Conservation (phyloP, 2,888 invertebrate genomes). For the Achlya flavicornis region DNA sequence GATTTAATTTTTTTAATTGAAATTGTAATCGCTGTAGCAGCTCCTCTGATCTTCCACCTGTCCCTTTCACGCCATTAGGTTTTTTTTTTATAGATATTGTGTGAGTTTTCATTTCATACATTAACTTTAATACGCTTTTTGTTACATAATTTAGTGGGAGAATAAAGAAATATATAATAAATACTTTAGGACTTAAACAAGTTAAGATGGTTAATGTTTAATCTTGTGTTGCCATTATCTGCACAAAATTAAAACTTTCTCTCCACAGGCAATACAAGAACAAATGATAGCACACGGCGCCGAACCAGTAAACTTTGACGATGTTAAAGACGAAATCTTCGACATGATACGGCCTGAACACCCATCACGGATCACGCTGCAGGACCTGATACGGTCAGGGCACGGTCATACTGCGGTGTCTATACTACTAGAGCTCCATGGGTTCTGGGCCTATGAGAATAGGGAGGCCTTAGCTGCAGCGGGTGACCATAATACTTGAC, state of each 20-base stretch:
- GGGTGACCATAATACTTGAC: conserved; percentile 82
- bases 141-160: too few relatives aligned
- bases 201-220: too few relatives aligned
- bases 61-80: too few relatives aligned
- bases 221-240: too few relatives aligned
- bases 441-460: conserved; percentile 98
- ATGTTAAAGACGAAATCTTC: conserved; percentile 98
- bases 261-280: conserved; percentile 92
- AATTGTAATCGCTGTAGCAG: too few relatives aligned
- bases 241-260: neutral
- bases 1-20: too few relatives aligned
- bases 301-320: conserved; percentile 95
- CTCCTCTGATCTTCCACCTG: too few relatives aligned
- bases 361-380: conserved; percentile 92
- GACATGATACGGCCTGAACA: conserved; percentile 97
- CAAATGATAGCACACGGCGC: conserved; percentile 94
- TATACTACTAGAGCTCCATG: conserved; percentile 96
- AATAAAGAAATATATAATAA: too few relatives aligned
- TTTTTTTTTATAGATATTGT: too few relatives aligned
- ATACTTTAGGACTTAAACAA: too few relatives aligned
- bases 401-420: conserved; percentile 97
- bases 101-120: too few relatives aligned
- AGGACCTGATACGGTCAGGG: conserved; percentile 92
- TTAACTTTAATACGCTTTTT: too few relatives aligned
- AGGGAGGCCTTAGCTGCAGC: conserved; percentile 91